Evolutionary conservation across 2,113 vertebrate species (phyloP).

Genomic region (Gasterosteus nipponicus): DNA sequence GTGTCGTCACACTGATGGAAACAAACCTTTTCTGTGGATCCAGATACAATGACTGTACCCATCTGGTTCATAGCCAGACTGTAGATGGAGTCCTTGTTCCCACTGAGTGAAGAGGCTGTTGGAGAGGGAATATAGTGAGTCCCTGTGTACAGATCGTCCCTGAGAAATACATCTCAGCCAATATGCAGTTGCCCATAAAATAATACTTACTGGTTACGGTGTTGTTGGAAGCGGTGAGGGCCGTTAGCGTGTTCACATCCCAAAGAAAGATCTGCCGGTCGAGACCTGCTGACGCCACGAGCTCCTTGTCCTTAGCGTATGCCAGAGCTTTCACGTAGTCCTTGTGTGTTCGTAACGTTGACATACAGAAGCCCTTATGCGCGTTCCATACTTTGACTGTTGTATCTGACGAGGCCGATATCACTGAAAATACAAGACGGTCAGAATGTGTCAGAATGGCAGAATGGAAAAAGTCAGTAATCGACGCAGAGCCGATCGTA

Average conservation of each 20-base stretch:
- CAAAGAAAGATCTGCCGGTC: conserved; percentile 99
- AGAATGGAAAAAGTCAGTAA: background rate
- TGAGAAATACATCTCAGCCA: background rate
- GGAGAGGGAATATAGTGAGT: conserved; percentile 29
- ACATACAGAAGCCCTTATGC: conserved; percentile 99
- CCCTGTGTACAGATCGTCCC: background rate
- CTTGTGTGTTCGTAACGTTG: conserved; percentile 98
- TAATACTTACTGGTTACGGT: conserved; percentile 95
- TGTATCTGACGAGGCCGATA: conserved; percentile 98
- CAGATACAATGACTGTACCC: conserved; percentile 98
- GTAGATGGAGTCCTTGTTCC: conserved; percentile 99
- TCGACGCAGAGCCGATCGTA: background rate
- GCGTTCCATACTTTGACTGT: conserved; percentile 99
- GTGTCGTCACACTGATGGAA: background rate
- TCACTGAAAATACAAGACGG: conserved; percentile 81
- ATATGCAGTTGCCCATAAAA: background rate
- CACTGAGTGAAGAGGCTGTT: conserved; percentile 96
- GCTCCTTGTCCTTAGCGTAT: conserved; percentile 98
- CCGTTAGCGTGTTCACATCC: conserved; percentile 99
- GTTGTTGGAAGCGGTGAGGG: conserved; percentile 98
- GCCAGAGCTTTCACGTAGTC: conserved; percentile 99
- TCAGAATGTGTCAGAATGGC: background rate
- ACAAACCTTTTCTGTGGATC: conserved; percentile 97
- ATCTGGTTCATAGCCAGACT: conserved; percentile 99
- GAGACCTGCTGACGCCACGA: conserved; percentile 95